Evolutionary conservation across 2,797 vertebrate species (phyloP).

Genomic region (Leptatherina wallacei): DNA sequence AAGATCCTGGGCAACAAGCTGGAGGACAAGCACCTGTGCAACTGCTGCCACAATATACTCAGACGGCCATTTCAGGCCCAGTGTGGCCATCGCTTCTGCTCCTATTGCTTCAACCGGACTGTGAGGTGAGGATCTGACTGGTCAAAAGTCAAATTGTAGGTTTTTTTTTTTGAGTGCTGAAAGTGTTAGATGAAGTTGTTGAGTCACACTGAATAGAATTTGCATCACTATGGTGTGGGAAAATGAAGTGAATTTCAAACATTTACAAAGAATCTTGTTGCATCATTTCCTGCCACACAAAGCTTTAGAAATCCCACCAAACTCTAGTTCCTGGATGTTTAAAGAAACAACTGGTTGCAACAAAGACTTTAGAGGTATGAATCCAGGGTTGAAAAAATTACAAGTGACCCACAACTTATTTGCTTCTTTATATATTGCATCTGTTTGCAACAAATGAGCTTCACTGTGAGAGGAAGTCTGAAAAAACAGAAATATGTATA

Average conservation of each 20-base stretch:
- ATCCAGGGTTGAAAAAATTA: no score
- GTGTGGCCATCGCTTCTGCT: conserved; percentile 95
- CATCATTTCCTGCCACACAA: neutral
- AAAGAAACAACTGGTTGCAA: no score
- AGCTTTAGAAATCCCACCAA: neutral
- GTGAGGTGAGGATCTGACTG: conserved; percentile 83
- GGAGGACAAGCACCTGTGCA: conserved; percentile 94
- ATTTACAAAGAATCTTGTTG: neutral
- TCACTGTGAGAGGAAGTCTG: neutral
- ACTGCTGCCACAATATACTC: conserved; percentile 90
- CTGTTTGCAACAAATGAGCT: neutral
- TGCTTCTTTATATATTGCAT: no score
- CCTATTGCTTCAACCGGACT: conserved; percentile 88
- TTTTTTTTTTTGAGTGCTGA: no score
- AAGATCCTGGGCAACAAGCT: conserved; percentile 90
- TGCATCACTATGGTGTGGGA: neutral
- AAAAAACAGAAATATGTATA: neutral
- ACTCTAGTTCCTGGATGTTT: no score
- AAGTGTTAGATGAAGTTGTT: neutral
- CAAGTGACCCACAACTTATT: no score
- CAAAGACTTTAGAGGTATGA: no score
- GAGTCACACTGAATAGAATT: neutral
- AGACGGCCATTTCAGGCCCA: conserved; percentile 91
- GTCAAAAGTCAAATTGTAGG: neutral
- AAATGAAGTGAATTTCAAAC: neutral